phyloP scores from a whole-genome alignment of 2,113 vertebrate genomes.

The Tachysurus fulvidraco region DNA sequence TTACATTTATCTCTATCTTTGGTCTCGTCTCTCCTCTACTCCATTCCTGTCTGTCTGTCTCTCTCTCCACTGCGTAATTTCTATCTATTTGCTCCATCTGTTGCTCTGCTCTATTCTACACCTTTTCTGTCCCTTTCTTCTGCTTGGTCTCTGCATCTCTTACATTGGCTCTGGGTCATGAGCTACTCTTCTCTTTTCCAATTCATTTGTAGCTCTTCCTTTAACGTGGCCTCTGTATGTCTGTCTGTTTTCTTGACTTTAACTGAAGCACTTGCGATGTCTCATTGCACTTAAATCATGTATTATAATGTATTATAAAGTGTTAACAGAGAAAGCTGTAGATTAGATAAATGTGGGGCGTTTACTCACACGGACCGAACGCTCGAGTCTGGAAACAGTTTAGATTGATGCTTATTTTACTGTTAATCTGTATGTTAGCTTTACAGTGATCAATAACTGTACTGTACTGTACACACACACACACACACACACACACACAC shows the following conservation, averaged over 20 bases:
- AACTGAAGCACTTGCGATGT: conserved; percentile 34
- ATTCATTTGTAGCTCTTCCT: background rate
- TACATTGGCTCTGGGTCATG: background rate
- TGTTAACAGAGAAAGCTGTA: conserved; percentile 33
- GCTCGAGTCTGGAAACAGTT: background rate
- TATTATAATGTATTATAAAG: conserved; percentile 65
- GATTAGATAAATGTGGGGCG: background rate
- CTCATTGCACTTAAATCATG: conserved; percentile 65
- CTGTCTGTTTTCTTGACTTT: conserved; percentile 31
- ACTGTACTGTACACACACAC: too few relatives aligned
- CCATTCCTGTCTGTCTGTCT: background rate
- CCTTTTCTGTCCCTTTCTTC: background rate
- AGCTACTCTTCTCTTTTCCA: background rate
- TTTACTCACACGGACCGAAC: background rate
- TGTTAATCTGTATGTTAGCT: background rate
- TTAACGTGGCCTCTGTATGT: background rate
- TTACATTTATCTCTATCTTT: too few relatives aligned
- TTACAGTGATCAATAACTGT: background rate
- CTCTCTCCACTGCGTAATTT: background rate
- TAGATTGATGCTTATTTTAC: background rate
- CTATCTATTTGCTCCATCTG: background rate
- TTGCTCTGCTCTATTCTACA: background rate
- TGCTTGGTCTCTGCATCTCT: background rate
- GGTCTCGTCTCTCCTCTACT: background rate
- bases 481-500: too few relatives aligned